Evolutionary conservation across 2,113 vertebrate genomes (phyloP).

Genomic region (Brachyhypopomus gauderio): DNA sequence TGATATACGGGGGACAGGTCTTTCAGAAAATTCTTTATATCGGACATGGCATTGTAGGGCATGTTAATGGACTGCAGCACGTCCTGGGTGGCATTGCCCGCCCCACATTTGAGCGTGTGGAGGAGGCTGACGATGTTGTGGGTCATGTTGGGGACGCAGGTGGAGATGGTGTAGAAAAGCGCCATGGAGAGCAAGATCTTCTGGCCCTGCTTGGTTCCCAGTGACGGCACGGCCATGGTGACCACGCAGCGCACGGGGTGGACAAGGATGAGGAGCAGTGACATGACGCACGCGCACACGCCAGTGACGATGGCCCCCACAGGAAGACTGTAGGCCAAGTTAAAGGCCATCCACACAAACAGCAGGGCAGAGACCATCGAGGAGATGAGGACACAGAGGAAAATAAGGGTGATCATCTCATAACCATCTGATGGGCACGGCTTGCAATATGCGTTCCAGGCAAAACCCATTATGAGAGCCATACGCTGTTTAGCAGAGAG

Average conservation of each 20-base stretch:
- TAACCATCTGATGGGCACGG: constrained; percentile 65
- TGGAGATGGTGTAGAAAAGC: constrained; percentile 63
- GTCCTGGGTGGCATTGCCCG: constrained; percentile 69
- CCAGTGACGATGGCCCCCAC: background rate
- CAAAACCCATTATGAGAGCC: background rate
- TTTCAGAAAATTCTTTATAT: background rate
- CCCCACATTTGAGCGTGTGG: constrained; percentile 73
- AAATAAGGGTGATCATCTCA: constrained; percentile 69
- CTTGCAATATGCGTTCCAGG: constrained; percentile 72
- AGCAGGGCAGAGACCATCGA: constrained; percentile 53
- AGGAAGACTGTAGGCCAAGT: constrained; percentile 62
- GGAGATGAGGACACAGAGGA: constrained; percentile 68
- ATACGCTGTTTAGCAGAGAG: background rate
- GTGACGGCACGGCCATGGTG: constrained; percentile 70
- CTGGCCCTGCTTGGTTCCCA: constrained; percentile 77
- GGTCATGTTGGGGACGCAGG: constrained; percentile 72
- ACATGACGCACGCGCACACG: constrained; percentile 63
- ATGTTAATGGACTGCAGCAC: constrained; percentile 71
- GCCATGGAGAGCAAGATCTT: constrained; percentile 75
- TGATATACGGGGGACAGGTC: background rate
- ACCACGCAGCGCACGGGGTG: constrained; percentile 78
- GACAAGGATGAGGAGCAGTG: constrained; percentile 69
- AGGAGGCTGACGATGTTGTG: constrained; percentile 67
- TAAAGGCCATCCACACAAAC: constrained; percentile 72
- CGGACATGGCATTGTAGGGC: constrained; percentile 46